A percentile compares a stretch with the other conserved stretches of the same genome.
Evolutionary conservation across 2,797 vertebrate species (phyloP).

Genomic region (Coranthus polyacanthus): DNA sequence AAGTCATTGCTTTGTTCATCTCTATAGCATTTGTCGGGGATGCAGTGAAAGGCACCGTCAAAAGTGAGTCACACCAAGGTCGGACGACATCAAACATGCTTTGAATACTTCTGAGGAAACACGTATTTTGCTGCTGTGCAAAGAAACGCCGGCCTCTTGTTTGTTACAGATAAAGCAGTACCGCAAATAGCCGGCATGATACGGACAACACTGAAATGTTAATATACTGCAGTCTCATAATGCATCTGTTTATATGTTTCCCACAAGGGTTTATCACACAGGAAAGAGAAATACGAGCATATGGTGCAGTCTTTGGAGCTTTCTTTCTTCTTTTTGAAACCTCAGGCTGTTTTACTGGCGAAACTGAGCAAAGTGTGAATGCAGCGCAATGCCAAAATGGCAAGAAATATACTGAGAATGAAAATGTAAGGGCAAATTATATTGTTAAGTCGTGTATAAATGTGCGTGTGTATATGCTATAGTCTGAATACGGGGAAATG

Average conservation of each 20-base stretch:
- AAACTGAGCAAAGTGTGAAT: constrained; percentile 14
- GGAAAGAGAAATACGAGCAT: constrained; percentile 5
- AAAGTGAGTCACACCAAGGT: constrained; percentile 87
- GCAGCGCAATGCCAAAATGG: not conserved
- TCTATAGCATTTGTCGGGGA: constrained; percentile 94
- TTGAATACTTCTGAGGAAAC: constrained; percentile 21
- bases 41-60: constrained; percentile 92
- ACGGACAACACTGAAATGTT: constrained; percentile 38
- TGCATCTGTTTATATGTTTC: constrained; percentile 24
- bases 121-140: not conserved
- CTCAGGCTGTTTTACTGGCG: constrained; percentile 17
- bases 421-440: not conserved
- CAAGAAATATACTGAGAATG: constrained; percentile 17
- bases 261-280: constrained; percentile 14
- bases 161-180: constrained; percentile 43
- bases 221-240: constrained; percentile 21
- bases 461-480: too few species aligned
- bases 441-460: not conserved
- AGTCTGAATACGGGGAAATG: too few species aligned
- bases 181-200: constrained; percentile 39
- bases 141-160: constrained; percentile 9
- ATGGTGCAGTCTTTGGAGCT: constrained; percentile 18
- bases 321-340: constrained; percentile 6
- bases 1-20: constrained; percentile 97
- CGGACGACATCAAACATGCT: constrained; percentile 24